Conservation (phyloP, 2,797 vertebrate species). For the Myiotriccus ornatus region DNA sequence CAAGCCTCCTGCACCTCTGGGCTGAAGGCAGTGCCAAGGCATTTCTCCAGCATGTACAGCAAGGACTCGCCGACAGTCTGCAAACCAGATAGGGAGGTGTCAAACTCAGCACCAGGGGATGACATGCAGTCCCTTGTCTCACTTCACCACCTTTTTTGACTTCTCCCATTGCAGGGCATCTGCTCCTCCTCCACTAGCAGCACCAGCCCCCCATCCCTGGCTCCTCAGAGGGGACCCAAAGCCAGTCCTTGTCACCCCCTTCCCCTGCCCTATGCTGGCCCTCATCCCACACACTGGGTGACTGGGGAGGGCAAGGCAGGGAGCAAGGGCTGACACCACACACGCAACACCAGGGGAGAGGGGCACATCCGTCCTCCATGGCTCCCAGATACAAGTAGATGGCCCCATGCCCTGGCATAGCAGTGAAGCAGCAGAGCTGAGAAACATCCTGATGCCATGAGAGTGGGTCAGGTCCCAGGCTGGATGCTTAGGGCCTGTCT, state of each 20-base stretch:
- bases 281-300: neutral
- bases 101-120: neutral
- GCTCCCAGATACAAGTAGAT: neutral
- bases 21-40: conserved; percentile 87
- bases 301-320: neutral
- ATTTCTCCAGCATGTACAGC: conserved; percentile 92
- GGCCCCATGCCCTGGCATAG: accelerated
- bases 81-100: conserved; percentile 14
- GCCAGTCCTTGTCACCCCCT: neutral
- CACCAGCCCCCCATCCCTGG: neutral
- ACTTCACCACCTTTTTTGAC: neutral
- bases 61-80: conserved; percentile 91
- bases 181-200: neutral
- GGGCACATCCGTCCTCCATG: accelerated
- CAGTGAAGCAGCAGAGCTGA: neutral
- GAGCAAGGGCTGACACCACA: neutral
- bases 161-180: neutral
- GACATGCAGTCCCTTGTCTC: neutral
- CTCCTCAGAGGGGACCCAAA: neutral
- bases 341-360: neutral
- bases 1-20: conserved; percentile 85
- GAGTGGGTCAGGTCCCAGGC: neutral
- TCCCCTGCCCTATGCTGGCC: neutral
- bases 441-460: neutral
- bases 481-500: neutral